Evolutionary conservation across 2,797 vertebrate species (phyloP), one percentile per base, ranked within the genome.

Genomic region (Alfaro cultratus): DNA sequence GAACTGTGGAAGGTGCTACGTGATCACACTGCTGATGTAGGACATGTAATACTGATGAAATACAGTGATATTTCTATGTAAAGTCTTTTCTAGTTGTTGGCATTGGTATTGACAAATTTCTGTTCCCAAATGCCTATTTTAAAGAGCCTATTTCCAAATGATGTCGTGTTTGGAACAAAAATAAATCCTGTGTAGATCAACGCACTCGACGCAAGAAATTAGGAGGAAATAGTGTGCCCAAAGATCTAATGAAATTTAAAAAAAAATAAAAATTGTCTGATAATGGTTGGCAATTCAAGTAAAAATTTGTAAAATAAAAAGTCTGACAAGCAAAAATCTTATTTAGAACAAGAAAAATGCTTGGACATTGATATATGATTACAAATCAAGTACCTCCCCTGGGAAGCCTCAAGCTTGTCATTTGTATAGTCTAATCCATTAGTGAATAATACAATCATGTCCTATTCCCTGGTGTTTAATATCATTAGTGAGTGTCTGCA

Each of bases 401-500:
- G 64, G 68, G 41, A 55, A 73, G 60, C 73, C 80, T 64, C 21
- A 26, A 76, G 76, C 45, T 77, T 84, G 86, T 78, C 72, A 83
- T 91, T 87, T 72, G 12, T 78, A 71, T 71, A 31, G 77, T 82
- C 85, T 49, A 80, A 71, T 51, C 78, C 79, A 80, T 83, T 85
- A 83, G 74, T 76, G 81, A 70, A 79, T 70, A 86, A 90, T 82
- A 78, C 83, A 77, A 90, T 85, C 72, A 80, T 43, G 83, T 80
- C 21, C n/a, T 43, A 75, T 76, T 79, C 82, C 74, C 46, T 80
- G 49, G 53, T 82, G 88, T 87, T 91, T 91, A 71, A 88, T 85
- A 82, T 85, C 76, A 88, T 85, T 86, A 77, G 21, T 53, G 82
- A 78, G 72, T 76, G 70, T 86, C 62, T 80, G 86, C 86, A 94